Evolutionary conservation across 2,113 vertebrate genomes (phyloP), one percentile per base, ranked within the genome.

Genomic region (Steatornis caripensis): DNA sequence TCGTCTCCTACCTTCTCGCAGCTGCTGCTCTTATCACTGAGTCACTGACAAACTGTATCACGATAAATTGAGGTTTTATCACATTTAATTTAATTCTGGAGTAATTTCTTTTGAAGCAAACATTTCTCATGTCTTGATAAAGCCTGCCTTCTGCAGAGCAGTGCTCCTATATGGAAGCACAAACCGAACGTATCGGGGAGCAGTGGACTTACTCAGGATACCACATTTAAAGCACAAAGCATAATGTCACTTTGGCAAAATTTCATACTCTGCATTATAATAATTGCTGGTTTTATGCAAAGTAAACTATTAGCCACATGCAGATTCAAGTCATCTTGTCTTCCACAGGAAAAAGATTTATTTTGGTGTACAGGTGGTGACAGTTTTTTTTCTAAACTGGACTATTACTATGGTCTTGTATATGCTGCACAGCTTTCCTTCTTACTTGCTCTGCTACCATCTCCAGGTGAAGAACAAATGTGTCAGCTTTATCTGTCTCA

Each of bases 71-170:
- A 95, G 48, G n/a, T 96, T 96, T 93, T 96, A 89, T 82, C 81
- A 77, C 72, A 77, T 77, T 91, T 89, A 61, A 94, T 95, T 95
- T 85, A 36, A 91, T 96, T 94, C 51, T 36, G 45, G 19, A 89
- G 37, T 72, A 61, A 77, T 85, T 79, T 89, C 32, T 92, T 89
- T 60, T 57, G 65, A 84, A 85, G 75, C 21, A 91, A 92, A 92
- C 39, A 36, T 82, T 92, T 70, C 34, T 91, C 82, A 75, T 41
- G 68, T 83, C 54, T 87, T 77, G 70, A 87, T 89, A 89, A 83
- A 71, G 32, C 32, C 60, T 12, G 36, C 23, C 13, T 94, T 93
- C 87, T 87, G 64, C 51, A 79, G 49, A 84, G 76, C 18, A 49
- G 62, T 46, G 87, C 46, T 93, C 49, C 77, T 68, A 4, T 26